phyloP scores from a whole-genome alignment of 2,113 vertebrate species.

The Seriola rivoliana region DNA sequence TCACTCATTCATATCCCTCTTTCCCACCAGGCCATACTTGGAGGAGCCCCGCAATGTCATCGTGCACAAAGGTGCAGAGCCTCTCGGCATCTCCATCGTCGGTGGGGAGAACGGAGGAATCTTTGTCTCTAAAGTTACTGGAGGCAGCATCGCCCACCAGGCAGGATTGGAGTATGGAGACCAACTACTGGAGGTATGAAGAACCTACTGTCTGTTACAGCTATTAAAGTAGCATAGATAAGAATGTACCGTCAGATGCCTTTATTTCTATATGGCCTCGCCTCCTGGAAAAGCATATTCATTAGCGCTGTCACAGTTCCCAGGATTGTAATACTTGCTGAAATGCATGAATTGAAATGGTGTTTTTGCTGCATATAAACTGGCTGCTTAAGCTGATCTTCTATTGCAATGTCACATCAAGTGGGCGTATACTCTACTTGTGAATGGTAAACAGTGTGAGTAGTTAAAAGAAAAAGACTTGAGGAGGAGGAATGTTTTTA shows the following conservation, averaged over 20 bases:
- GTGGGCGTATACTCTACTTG: background rate
- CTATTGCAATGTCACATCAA: constrained; percentile 2
- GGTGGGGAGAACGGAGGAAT: constrained; percentile 97
- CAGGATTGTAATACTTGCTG: constrained; percentile 43
- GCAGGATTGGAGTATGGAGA: constrained; percentile 97
- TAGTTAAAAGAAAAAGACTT: background rate
- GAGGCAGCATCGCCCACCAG: constrained; percentile 97
- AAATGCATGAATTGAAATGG: constrained; percentile 2
- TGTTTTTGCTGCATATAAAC: constrained; percentile 2
- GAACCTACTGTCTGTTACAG: constrained; percentile 14
- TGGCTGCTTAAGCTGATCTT: constrained; percentile 20
- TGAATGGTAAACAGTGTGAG: background rate
- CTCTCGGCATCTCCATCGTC: constrained; percentile 97
- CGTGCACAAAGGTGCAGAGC: constrained; percentile 96
- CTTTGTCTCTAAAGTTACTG: constrained; percentile 97
- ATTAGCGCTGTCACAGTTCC: constrained; percentile 37
- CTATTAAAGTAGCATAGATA: constrained; percentile 26
- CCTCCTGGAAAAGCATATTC: constrained; percentile 5
- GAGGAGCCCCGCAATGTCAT: constrained; percentile 97
- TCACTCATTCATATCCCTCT: constrained; percentile 21
- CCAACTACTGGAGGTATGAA: constrained; percentile 94
- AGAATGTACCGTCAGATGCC: background rate
- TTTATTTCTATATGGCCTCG: constrained; percentile 17
- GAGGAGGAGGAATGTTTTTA: background rate
- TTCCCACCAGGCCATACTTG: constrained; percentile 90